Conservation (phyloP, 1,140 invertebrate genomes). For the Formica selysi region DNA sequence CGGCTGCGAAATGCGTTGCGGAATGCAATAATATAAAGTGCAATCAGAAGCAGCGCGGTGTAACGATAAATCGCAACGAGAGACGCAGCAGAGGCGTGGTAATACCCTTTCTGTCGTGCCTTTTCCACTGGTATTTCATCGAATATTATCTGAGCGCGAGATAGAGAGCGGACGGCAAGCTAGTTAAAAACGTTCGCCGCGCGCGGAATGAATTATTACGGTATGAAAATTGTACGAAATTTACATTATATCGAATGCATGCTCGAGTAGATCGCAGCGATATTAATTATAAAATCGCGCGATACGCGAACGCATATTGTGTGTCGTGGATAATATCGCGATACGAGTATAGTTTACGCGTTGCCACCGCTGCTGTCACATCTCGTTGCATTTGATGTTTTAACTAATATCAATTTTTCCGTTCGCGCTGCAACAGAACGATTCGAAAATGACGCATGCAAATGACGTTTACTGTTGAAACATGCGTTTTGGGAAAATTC, state of each 20-base stretch:
- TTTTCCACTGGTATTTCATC: constrained; percentile 27
- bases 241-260: constrained; percentile 42
- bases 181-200: constrained; percentile 38
- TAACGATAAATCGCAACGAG: constrained; percentile 44
- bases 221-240: constrained; percentile 45
- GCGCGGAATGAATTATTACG: constrained; percentile 29
- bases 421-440: background rate
- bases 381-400: constrained; percentile 8
- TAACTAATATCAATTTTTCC: constrained; percentile 11
- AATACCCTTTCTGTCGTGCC: background rate
- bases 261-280: constrained; percentile 31
- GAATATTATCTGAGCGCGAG: constrained; percentile 35
- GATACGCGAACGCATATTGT: constrained; percentile 10
- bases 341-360: background rate
- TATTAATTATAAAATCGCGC: constrained; percentile 54
- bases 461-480: background rate
- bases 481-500: background rate
- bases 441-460: background rate
- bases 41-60: constrained; percentile 40
- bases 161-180: constrained; percentile 29
- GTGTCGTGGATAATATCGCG: background rate
- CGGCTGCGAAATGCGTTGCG: constrained; percentile 16
- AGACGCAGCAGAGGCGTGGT: background rate
- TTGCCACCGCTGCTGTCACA: too few species aligned
- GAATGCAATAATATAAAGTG: constrained; percentile 52